Evolutionary conservation across 1,140 invertebrate species (phyloP).

Genomic region (Bombus picipes): DNA sequence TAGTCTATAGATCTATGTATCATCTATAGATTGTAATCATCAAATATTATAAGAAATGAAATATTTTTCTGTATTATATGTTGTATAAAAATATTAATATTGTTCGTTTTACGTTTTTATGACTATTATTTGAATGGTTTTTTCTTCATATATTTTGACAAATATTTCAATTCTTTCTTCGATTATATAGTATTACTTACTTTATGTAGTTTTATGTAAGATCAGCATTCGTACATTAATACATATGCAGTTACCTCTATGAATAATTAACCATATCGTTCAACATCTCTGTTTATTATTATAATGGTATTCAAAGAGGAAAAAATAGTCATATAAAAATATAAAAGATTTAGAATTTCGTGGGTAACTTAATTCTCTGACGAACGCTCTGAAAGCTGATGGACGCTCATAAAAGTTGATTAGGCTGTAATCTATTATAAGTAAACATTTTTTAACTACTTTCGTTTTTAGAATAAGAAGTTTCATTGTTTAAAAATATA

Average conservation of each 20-base stretch:
- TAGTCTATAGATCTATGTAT: too few relatives aligned
- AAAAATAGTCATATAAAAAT: not conserved
- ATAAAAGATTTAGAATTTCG: not conserved
- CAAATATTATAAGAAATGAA: not conserved
- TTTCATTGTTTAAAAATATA: too few relatives aligned
- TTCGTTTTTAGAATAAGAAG: too few relatives aligned
- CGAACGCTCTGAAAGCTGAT: too few relatives aligned
- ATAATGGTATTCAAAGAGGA: not conserved
- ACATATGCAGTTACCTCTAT: not conserved
- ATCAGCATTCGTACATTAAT: not conserved
- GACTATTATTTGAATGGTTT: not conserved
- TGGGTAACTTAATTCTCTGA: not conserved
- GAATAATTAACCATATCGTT: not conserved
- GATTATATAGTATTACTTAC: not conserved
- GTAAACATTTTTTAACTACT: too few relatives aligned
- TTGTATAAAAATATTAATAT: not conserved
- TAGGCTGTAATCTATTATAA: not conserved
- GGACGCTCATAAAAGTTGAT: not conserved
- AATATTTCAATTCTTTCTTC: not conserved
- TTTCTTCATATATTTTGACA: not conserved
- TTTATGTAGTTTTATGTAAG: not conserved
- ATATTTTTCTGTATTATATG: not conserved
- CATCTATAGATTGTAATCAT: not conserved
- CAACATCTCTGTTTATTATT: not conserved
- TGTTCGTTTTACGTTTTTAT: not conserved